These are phyloP conservation scores for Neodon shergylaensis DNA, from an alignment of 2,113 vertebrate genomes.

Conservation along the genomic window DNA sequence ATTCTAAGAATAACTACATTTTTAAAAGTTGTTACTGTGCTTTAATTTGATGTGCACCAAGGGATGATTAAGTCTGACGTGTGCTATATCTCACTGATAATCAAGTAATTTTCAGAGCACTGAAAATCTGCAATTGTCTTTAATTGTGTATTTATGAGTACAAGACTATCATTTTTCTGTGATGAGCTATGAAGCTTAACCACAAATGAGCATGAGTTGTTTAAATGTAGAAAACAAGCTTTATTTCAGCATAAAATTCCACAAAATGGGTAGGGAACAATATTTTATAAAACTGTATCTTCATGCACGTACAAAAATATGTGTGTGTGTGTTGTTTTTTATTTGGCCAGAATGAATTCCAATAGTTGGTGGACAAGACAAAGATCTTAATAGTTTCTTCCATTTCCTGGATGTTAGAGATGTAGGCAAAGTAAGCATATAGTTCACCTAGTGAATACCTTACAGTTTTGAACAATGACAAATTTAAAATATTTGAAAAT, in stretches of 20 bases:
- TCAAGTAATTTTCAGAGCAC: background rate
- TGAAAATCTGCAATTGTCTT: background rate
- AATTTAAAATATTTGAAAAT: background rate
- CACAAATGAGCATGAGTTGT: background rate
- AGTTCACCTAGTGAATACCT: background rate
- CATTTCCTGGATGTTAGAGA: background rate
- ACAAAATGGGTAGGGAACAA: background rate
- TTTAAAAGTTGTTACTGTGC: background rate
- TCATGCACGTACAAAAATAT: background rate
- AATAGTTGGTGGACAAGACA: background rate
- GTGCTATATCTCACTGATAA: background rate
- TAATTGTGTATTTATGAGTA: conserved; percentile 40
- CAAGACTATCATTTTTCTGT: background rate
- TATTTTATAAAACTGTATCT: background rate
- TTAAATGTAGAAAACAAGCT: background rate
- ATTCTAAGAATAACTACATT: background rate
- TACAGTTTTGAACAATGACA: background rate
- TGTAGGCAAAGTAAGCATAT: background rate
- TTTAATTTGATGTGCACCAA: conserved; percentile 45
- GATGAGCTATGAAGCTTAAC: background rate
- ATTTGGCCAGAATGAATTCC: background rate
- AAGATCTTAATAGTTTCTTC: background rate
- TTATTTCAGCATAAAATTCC: background rate
- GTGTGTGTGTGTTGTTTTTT: background rate
- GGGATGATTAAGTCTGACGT: background rate